Evolutionary conservation across 2,113 vertebrate species (phyloP).

Genomic region (Seriola dumerili): DNA sequence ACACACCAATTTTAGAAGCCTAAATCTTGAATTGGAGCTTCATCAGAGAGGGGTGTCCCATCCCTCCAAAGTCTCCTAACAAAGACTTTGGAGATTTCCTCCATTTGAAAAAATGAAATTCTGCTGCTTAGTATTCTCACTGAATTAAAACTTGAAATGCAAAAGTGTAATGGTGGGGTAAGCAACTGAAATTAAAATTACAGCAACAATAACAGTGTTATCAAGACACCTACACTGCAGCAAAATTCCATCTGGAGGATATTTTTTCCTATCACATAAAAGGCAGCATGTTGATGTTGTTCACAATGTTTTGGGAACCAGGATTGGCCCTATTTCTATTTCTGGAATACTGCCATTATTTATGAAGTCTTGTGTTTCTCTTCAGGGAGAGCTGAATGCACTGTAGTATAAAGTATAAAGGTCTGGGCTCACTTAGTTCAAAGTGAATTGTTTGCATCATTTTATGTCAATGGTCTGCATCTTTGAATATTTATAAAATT

Average conservation of each 20-base stretch:
- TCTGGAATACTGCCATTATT: slow-evolving; percentile 67
- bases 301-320: slow-evolving; percentile 43
- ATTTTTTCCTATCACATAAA: slow-evolving; percentile 40
- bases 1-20: not conserved
- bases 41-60: not conserved
- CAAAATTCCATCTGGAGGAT: slow-evolving; percentile 28
- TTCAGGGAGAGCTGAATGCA: slow-evolving; percentile 41
- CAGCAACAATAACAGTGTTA: slow-evolving; percentile 17
- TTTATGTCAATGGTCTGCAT: slow-evolving; percentile 22
- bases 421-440: slow-evolving; percentile 42
- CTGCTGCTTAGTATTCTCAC: not conserved
- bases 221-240: slow-evolving; percentile 17
- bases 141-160: slow-evolving; percentile 12
- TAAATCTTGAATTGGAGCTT: not conserved
- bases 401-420: slow-evolving; percentile 36
- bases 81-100: not conserved
- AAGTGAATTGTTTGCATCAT: slow-evolving; percentile 42
- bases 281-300: slow-evolving; percentile 55
- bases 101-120: slow-evolving; percentile 6
- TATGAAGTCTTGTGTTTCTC: slow-evolving; percentile 61
- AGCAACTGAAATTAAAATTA: not conserved
- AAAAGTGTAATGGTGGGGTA: not conserved
- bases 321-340: slow-evolving; percentile 62
- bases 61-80: not conserved
- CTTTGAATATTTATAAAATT: slow-evolving; percentile 19